phyloP scores from a whole-genome alignment of 2,113 vertebrate species.

The Zeus faber region DNA sequence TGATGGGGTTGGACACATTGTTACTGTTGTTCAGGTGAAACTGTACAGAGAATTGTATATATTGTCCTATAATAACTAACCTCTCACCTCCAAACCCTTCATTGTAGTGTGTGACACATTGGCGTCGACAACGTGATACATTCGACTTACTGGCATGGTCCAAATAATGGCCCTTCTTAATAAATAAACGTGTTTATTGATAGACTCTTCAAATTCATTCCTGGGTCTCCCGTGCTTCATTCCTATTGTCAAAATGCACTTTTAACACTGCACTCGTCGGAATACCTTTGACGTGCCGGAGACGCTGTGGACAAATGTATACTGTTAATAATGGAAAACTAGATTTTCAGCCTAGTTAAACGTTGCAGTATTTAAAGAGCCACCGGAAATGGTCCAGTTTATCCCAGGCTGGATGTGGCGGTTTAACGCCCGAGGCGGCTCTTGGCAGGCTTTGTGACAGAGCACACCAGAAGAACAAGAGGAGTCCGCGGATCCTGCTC shows the following conservation, averaged over 20 bases:
- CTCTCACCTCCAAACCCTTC: too few relatives aligned
- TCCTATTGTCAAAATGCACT: constrained; percentile 25
- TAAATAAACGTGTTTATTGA: constrained; percentile 73
- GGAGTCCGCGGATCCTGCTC: too few relatives aligned
- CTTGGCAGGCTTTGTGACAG: constrained; percentile 41
- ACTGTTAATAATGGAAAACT: constrained; percentile 27
- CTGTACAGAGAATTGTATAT: too few relatives aligned
- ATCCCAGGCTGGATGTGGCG: constrained; percentile 22
- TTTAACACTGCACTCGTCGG: constrained; percentile 14
- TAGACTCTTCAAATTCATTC: constrained; percentile 8
- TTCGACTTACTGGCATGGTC: too few relatives aligned
- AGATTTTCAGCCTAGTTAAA: neutral
- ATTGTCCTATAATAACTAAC: too few relatives aligned
- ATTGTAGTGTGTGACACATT: too few relatives aligned
- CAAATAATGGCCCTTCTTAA: constrained; percentile 46
- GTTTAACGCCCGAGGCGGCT: constrained; percentile 49
- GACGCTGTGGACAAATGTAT: neutral
- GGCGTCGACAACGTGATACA: too few relatives aligned
- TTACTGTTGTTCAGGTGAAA: too few relatives aligned
- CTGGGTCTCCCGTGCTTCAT: constrained; percentile 2
- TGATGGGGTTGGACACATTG: too few relatives aligned
- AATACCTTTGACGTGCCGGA: constrained; percentile 6
- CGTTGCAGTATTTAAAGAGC: constrained; percentile 25
- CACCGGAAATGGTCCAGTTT: constrained; percentile 5
- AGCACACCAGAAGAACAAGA: too few relatives aligned